phyloP scores from a whole-genome alignment of 2,113 vertebrate species.

The Salvelinus alpinus region DNA sequence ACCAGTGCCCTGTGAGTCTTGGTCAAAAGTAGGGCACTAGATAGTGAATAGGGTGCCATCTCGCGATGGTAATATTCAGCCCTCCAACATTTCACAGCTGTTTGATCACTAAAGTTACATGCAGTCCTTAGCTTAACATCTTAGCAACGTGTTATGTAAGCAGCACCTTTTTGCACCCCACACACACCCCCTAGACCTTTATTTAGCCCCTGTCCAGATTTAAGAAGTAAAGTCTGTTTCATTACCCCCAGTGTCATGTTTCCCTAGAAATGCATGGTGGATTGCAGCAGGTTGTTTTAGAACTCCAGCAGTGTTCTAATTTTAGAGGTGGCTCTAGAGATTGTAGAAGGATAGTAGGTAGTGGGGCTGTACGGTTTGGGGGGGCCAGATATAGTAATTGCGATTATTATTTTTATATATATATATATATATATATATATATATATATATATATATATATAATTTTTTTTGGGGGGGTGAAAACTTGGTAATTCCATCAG shows the following conservation, averaged over 20 bases:
- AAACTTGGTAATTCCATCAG: too few species aligned
- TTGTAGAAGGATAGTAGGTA: too few species aligned
- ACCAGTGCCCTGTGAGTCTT: too few species aligned
- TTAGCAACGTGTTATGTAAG: not conserved
- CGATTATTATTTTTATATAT: too few species aligned
- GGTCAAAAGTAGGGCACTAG: not conserved
- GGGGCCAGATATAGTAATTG: too few species aligned
- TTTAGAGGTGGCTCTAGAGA: too few species aligned
- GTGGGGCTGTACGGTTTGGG: too few species aligned
- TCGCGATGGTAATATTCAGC: not conserved
- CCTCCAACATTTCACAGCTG: not conserved
- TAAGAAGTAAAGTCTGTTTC: slow-evolving; percentile 55
- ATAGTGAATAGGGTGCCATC: not conserved
- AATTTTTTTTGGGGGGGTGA: too few species aligned
- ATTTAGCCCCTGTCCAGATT: slow-evolving; percentile 34
- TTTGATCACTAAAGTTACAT: not conserved
- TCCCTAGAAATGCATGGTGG: slow-evolving; percentile 63
- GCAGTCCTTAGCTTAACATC: not conserved
- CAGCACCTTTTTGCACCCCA: slow-evolving; percentile 3
- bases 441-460: too few species aligned
- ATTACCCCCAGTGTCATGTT: slow-evolving; percentile 67
- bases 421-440: too few species aligned
- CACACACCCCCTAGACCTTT: not conserved
- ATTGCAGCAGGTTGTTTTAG: slow-evolving; percentile 55
- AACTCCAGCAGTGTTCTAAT: too few species aligned